Percentiles rank a stretch among this genome's conserved stretches.
Conservation (phyloP, 2,113 vertebrate species). For the Chelonoidis abingdonii region DNA sequence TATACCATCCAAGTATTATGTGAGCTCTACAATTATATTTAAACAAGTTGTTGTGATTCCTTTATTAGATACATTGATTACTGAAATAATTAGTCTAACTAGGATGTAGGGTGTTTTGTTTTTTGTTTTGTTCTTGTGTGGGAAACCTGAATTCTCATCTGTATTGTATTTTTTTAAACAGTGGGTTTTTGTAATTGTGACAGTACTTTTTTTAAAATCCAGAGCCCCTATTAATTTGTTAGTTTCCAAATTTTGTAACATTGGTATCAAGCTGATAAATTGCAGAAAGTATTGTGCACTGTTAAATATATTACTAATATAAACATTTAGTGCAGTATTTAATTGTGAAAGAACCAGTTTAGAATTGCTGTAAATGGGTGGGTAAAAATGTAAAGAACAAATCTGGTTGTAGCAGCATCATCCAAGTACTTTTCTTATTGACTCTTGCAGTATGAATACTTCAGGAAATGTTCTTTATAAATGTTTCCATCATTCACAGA, state of each 20-base stretch:
- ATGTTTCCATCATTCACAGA: slow-evolving; percentile 68
- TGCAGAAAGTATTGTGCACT: slow-evolving; percentile 61
- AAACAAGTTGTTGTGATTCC: slow-evolving; percentile 57
- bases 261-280: slow-evolving; percentile 50
- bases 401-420: slow-evolving; percentile 44
- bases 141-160: slow-evolving; percentile 45
- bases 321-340: slow-evolving; percentile 63
- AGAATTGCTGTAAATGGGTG: slow-evolving; percentile 65
- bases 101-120: background rate
- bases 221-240: slow-evolving; percentile 58
- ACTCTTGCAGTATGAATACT: slow-evolving; percentile 69
- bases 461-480: slow-evolving; percentile 64
- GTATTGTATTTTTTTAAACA: slow-evolving; percentile 67
- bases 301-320: slow-evolving; percentile 53
- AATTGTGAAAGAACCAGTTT: slow-evolving; percentile 65
- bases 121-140: background rate
- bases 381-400: slow-evolving; percentile 71
- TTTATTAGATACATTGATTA: slow-evolving; percentile 45
- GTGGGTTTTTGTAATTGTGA: slow-evolving; percentile 54
- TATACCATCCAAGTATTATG: slow-evolving; percentile 57
- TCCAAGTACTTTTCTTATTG: slow-evolving; percentile 54
- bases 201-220: slow-evolving; percentile 40
- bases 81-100: background rate
- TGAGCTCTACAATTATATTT: slow-evolving; percentile 54
- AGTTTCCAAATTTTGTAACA: slow-evolving; percentile 55